These are phyloP conservation scores for Peromyscus californicus DNA, from an alignment of 2,113 vertebrate genomes.

Conservation along the genomic window DNA sequence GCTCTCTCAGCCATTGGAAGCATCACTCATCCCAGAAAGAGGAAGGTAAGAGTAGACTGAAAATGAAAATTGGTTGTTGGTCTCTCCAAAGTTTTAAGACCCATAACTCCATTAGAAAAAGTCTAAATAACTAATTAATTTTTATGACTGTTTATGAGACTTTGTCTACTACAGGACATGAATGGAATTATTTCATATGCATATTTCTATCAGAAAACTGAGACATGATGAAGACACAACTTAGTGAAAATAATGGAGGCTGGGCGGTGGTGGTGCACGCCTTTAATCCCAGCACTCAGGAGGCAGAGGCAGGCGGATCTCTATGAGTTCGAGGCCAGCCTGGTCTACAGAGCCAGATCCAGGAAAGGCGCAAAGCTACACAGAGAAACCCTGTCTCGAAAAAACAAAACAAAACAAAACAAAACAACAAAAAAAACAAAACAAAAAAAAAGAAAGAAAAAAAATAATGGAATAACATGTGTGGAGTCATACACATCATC, in stretches of 20 bases:
- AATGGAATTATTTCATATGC: neutral
- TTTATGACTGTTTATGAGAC: neutral
- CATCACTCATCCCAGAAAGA: neutral
- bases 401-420: no score
- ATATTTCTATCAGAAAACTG: neutral
- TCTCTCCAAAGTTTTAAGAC: neutral
- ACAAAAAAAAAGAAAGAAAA: no score
- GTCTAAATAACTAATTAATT: neutral
- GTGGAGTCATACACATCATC: neutral
- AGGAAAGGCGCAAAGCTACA: no score
- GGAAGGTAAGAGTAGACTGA: neutral
- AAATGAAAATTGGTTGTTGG: neutral
- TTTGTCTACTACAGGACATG: neutral
- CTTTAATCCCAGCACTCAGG: no score
- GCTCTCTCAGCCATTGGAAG: neutral
- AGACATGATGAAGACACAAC: neutral
- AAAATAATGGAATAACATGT: neutral
- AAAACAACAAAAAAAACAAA: no score
- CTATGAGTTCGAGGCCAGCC: no score
- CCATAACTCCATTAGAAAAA: neutral
- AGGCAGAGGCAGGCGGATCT: no score
- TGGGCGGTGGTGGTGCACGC: no score
- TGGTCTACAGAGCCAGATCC: no score
- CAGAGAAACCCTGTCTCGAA: no score
- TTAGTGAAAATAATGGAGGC: neutral